Percentiles rank a stretch among this genome's conserved stretches.
phyloP scores from a whole-genome alignment of 2,113 vertebrate genomes.

The Anoura caudifer region DNA sequence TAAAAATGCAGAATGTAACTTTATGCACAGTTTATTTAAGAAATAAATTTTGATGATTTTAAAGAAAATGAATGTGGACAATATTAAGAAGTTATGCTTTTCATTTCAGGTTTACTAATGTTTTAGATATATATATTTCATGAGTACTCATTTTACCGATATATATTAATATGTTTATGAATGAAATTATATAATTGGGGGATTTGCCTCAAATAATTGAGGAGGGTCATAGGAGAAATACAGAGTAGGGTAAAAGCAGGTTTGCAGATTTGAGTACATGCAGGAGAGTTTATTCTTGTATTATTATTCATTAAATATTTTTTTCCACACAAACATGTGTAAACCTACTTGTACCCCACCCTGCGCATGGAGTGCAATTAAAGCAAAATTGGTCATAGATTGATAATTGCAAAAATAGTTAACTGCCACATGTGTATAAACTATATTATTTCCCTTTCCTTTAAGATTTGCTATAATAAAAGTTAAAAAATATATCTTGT shows the following conservation, averaged over 20 bases:
- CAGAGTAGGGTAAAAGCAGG: background rate
- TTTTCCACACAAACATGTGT: background rate
- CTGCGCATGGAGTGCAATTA: background rate
- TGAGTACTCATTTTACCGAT: background rate
- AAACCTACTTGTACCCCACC: background rate
- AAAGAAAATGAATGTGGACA: background rate
- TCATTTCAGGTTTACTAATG: background rate
- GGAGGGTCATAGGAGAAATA: background rate
- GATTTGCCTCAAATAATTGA: background rate
- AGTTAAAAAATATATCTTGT: background rate
- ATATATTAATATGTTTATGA: background rate
- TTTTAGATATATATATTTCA: background rate
- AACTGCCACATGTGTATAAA: background rate
- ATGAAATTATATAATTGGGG: background rate
- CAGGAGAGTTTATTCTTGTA: background rate
- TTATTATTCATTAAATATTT: background rate
- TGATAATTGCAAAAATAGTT: background rate
- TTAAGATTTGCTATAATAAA: background rate
- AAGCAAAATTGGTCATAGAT: background rate
- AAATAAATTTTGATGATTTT: background rate
- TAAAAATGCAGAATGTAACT: background rate
- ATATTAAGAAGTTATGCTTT: background rate
- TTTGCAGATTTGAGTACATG: background rate
- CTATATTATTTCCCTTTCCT: background rate
- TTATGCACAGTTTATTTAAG: background rate